These are phyloP conservation scores for Saguinus imperator DNA, from an alignment of 2,113 vertebrate genomes.

Conservation along the genomic window DNA sequence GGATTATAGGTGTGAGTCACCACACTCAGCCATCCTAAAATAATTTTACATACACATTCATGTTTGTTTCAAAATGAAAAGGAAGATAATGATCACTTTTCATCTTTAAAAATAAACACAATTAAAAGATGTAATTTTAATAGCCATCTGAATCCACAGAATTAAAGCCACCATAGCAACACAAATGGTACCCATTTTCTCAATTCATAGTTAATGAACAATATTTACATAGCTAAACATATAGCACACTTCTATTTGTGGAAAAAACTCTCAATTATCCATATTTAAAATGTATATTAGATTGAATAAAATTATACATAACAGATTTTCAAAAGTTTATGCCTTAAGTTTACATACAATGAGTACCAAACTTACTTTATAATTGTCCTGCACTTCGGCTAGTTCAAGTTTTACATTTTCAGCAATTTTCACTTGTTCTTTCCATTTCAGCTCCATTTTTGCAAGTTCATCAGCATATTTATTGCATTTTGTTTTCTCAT, in stretches of 20 bases:
- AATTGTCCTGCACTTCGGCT: conserved; percentile 92
- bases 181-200: not conserved
- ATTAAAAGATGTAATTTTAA: conserved; percentile 31
- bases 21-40: not conserved
- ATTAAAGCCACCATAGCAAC: conserved; percentile 8
- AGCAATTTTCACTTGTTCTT: conserved; percentile 94
- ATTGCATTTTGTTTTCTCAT: conserved; percentile 93
- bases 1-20: too few species aligned
- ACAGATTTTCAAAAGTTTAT: not conserved
- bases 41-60: conserved; percentile 25
- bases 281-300: conserved; percentile 4
- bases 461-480: conserved; percentile 94
- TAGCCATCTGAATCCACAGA: not conserved
- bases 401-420: conserved; percentile 91
- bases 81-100: not conserved
- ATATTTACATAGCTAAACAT: not conserved
- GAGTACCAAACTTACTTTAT: conserved; percentile 86
- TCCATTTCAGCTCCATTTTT: conserved; percentile 95
- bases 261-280: not conserved
- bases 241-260: not conserved
- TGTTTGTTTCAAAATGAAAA: conserved; percentile 16
- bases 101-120: not conserved
- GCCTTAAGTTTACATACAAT: not conserved
- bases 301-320: not conserved
- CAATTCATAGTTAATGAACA: conserved; percentile 2